Evolutionary conservation across 2,888 invertebrate species (phyloP), one percentile per base, ranked within the genome.

Genomic region (Limnephilus marmoratus): DNA sequence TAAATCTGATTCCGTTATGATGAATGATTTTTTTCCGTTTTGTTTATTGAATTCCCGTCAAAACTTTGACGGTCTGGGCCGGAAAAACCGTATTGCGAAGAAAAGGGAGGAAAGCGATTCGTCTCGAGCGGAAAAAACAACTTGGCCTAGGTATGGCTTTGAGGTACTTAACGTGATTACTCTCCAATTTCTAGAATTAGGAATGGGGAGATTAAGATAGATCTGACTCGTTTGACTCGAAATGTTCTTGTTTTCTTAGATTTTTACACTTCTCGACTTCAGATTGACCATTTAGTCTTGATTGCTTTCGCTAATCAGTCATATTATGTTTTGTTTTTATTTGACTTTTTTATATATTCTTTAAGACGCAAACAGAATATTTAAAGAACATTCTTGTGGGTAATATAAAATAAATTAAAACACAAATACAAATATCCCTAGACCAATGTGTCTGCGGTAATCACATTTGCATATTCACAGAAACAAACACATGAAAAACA

Each of bases 1-100:
- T 82, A 82, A 82, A 82, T 82, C 82, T 82, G 82, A 31, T 68
- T 34, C 82, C 34, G 29, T 34, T 82, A 82, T 82, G 82, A 82
- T 82, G 82, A 82, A 82, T 82, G 82, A 82, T 82, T 82, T 82
- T 37, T 82, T 82, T 82, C 82, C 82, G 82, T 82, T 34, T 34
- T 82, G 82, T 82, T 34, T 82, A 82, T 82, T 82, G 82, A 82
- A 82, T 82, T 82, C 34, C 82, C 82, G 82, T 34, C 34, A 34
- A 82, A 82, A 82, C 34, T 82, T 82, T 34, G 82, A 82, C 13
- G 82, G 82, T 82, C 18, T 31, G 31, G 15, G 34, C 31, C 82
- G 82, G 82, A 82, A 34, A 82, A 82, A 82, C n/a, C 24, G 68
- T 24, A 68, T 9, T 24, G 68, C 68, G 68, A 24, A 9, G 68